Evolutionary conservation across 1,140 invertebrate genomes (phyloP), one percentile per base, ranked within the genome.

Genomic region (Brachionus paranguensis): DNA sequence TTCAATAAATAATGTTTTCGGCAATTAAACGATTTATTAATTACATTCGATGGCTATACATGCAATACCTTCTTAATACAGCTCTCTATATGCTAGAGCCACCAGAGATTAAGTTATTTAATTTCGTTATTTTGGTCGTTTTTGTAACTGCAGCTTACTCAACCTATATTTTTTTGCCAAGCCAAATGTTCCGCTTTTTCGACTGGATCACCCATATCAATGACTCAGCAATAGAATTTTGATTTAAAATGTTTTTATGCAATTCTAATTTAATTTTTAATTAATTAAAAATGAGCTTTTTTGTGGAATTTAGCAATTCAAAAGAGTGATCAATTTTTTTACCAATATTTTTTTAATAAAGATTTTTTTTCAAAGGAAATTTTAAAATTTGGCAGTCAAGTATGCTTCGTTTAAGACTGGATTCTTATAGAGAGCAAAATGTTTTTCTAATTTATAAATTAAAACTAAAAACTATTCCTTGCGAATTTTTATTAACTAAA

Each of bases 41-140:
- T 41, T 83, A 47, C 47, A 83, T 83, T 27, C 24, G 41, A 33
- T 83, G 81, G 81, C 8, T 83, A n/a, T 83, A 83, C 20, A 68
- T 83, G 60, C 81, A 83, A 83, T 83, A 83, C 68, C 45, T 83
- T 24, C 64, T 83, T 37, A 83, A 83, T 41, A 83, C 81, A 68
- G 81, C 81, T 3, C 45, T 83, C 2, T 83, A 83, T 20, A 83
- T 83, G 81, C 33, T 83, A 6, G 81, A 83, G 45, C 81, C 81
- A 24, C 60, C 64, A 27, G 78, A 81, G 41, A 60, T 60, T 11
- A 60, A 68, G 12, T 20, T 81, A 3, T 81, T 81, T 64, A 81
- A 81, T 29, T 81, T 81, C 20, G 45, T 81, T 12, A 45, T 81
- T 45, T 27, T 81, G 41, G n/a, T 68, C 12, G n/a, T 81, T 11